Evolutionary conservation across 2,888 invertebrate species (phyloP).

Genomic region (Entomobrya multifasciata): DNA sequence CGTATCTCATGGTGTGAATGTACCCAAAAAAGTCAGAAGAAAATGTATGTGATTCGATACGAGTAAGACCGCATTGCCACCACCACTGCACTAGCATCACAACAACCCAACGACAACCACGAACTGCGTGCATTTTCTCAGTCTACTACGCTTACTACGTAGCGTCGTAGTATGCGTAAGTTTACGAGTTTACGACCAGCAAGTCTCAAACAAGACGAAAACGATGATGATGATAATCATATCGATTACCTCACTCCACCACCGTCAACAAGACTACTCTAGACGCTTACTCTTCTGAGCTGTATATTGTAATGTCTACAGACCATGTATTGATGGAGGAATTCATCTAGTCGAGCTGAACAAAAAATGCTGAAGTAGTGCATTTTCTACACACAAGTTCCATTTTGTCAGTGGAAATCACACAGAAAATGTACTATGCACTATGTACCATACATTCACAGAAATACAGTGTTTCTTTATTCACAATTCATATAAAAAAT

Average conservation of each 20-base stretch:
- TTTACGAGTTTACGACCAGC: constrained; percentile 50
- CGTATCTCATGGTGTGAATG: neutral
- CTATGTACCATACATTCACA: neutral
- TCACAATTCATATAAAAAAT: neutral
- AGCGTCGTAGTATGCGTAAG: constrained; percentile 27
- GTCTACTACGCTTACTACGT: constrained; percentile 34
- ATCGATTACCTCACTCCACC: constrained; percentile 57
- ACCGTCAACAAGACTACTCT: neutral
- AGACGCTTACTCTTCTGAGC: constrained; percentile 1
- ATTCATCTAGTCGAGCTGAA: neutral
- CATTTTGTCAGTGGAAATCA: neutral
- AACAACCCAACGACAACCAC: constrained; percentile 1
- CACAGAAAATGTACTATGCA: neutral
- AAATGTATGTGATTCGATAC: constrained; percentile 22
- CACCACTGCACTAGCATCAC: constrained; percentile 5
- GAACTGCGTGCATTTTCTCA: neutral
- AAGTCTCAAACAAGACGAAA: neutral
- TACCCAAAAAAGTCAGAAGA: neutral
- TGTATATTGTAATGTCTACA: neutral
- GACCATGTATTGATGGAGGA: neutral
- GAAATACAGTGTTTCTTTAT: neutral
- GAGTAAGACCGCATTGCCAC: constrained; percentile 16
- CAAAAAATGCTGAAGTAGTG: too few relatives aligned
- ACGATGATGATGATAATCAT: constrained; percentile 34
- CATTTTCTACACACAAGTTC: too few relatives aligned